Evolutionary conservation across 1,140 invertebrate genomes (phyloP), one percentile per base, ranked within the genome.

Genomic region (Lethocerus indicus): DNA sequence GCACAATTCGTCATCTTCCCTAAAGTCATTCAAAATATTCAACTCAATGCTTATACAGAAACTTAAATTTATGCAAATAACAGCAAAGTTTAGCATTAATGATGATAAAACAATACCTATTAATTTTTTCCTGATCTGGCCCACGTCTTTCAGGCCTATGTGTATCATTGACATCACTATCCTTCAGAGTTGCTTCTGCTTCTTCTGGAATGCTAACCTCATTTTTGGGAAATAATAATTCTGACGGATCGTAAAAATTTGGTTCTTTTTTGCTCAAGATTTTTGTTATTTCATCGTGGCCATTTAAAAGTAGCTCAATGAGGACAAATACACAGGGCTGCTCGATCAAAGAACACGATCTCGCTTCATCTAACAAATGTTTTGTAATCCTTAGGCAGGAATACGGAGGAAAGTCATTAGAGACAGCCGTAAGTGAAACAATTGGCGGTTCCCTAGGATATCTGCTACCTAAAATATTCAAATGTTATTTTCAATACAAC

Each of bases 401-500:
- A 50, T 73, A 61, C 29, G 70, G 66, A 23, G 79, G 78, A 58
- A 79, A 73, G 13, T 60, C 53, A 18, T 60, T 60, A 29, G 70
- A 56, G 60, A 65, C 64, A 32, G 75, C 70, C 69, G 78, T 76
- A 57, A 83, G 62, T 62, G 77, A 76, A 58, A 83, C 64, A 56
- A 74, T 69, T 6, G 81, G 79, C 1, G 76, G 66, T 66, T 83
- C 74, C 59, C 72, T 78, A 1, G 82, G 82, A 63, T 84, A 85
- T 54, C 71, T 69, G 45, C 70, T 63, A 54, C 56, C 66, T 67
- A 35, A 26, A 52, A 42, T 46, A 41, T 18, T 56, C 35, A 52
- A 52, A 54, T 20, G 45, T 51, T 32, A 52, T 47, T 23, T 47
- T 52, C 35, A 53, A 50, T 37, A 44, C 51, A 23, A 49, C 43